Conservation (phyloP, 1,140 invertebrate genomes). For the Vanessa atalanta region DNA sequence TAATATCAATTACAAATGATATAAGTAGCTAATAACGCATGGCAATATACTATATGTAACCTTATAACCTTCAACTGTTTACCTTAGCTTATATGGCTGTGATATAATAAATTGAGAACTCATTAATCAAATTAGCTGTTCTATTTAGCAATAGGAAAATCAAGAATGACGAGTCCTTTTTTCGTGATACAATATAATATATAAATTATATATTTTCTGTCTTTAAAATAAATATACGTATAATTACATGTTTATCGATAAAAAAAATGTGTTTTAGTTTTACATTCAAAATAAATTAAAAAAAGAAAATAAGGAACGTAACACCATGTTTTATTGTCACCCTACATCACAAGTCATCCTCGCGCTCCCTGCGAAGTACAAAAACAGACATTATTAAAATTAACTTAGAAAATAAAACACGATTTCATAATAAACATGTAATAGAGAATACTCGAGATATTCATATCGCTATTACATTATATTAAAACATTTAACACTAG, state of each 20-base stretch:
- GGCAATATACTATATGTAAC: no score
- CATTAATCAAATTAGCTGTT: neutral
- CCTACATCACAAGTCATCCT: constrained; percentile 21
- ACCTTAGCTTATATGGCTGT: constrained; percentile 7
- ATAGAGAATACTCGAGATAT: constrained; percentile 2
- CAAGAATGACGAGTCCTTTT: neutral
- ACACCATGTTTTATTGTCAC: constrained; percentile 26
- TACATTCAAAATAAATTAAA: constrained; percentile 7
- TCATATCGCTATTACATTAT: neutral
- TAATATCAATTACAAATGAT: no score
- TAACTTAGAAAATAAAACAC: constrained; percentile 19
- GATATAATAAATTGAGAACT: neutral
- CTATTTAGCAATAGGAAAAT: neutral
- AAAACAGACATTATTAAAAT: neutral
- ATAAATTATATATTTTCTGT: neutral
- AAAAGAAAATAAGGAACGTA: neutral
- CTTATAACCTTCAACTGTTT: neutral
- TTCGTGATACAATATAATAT: neutral
- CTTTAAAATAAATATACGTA: neutral
- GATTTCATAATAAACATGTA: constrained; percentile 26
- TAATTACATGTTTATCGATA: neutral
- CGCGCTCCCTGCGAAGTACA: constrained; percentile 15
- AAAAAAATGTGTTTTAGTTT: neutral
- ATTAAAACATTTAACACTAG: neutral
- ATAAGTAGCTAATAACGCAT: no score